A percentile compares a stretch with the other conserved stretches of the same genome.
Conservation (phyloP, 2,888 invertebrate species). For the Melangyna quadrimaculata region DNA sequence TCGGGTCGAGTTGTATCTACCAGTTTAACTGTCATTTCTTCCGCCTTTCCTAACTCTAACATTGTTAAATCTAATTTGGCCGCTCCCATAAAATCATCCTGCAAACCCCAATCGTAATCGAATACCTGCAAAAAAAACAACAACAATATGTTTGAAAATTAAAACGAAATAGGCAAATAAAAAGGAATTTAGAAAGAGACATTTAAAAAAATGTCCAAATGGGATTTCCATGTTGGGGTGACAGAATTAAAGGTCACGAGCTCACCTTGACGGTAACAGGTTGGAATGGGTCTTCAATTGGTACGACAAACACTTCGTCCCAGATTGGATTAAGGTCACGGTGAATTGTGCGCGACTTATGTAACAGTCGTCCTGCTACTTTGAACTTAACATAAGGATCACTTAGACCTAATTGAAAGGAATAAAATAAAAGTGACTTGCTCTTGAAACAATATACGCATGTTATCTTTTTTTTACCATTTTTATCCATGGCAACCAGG, state of each 20-base stretch:
- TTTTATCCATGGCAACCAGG: constrained; percentile 96
- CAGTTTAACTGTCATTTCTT: constrained; percentile 90
- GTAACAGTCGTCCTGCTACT: constrained; percentile 90
- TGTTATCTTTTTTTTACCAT: constrained; percentile 84
- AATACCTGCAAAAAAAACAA: constrained; percentile 86
- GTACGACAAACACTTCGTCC: constrained; percentile 97
- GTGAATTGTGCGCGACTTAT: constrained; percentile 96
- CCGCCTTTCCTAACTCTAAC: constrained; percentile 88
- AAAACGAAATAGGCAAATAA: background rate
- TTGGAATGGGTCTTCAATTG: constrained; percentile 94
- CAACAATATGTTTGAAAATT: constrained; percentile 44
- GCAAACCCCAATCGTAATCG: constrained; percentile 98
- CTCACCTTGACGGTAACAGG: constrained; percentile 91
- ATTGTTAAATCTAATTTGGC: constrained; percentile 91
- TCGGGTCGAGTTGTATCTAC: constrained; percentile 84
- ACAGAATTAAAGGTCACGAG: background rate
- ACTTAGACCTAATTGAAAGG: constrained; percentile 88
- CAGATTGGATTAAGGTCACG: constrained; percentile 98
- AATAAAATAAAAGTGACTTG: background rate
- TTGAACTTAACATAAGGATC: constrained; percentile 99
- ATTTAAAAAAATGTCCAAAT: background rate
- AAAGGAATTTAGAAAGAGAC: background rate
- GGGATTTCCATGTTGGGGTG: background rate
- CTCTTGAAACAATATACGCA: background rate
- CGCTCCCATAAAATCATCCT: constrained; percentile 99